Evolutionary conservation across 2,113 vertebrate genomes (phyloP).

Genomic region (Podarcis raffonei): DNA sequence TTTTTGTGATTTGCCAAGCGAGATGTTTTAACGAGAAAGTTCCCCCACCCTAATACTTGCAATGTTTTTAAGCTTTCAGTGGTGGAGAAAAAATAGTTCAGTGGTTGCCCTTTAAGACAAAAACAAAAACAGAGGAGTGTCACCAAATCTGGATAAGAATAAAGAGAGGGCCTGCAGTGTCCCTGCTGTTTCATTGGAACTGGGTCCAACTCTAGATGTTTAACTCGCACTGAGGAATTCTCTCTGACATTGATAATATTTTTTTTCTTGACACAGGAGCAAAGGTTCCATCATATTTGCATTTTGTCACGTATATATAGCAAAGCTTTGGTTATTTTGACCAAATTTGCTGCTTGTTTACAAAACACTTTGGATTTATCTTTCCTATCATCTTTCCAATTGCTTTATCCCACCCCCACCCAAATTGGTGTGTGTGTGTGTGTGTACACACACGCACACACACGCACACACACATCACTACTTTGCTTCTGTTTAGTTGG

Average conservation of each 20-base stretch:
- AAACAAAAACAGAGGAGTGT: neutral
- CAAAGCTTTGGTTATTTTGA: too few species aligned
- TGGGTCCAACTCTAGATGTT: neutral
- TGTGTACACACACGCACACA: too few species aligned
- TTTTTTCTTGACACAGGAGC: neutral
- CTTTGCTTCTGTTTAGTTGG: neutral
- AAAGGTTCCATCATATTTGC: neutral
- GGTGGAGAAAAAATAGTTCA: neutral
- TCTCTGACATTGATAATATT: neutral
- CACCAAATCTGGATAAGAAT: constrained; percentile 19
- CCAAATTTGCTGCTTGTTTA: neutral
- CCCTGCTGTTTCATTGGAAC: neutral
- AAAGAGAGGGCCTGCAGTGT: constrained; percentile 14
- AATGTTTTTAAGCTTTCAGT: constrained; percentile 10
- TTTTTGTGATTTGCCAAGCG: constrained; percentile 34
- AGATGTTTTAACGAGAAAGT: constrained; percentile 39
- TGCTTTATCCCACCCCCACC: constrained; percentile 3
- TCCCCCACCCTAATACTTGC: neutral
- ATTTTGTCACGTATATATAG: neutral
- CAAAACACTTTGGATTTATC: neutral
- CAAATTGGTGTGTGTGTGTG: neutral
- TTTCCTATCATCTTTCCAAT: constrained; percentile 43
- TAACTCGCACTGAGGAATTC: too few species aligned
- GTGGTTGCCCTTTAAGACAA: neutral
- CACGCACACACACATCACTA: too few species aligned